These are phyloP conservation scores for Lithosia quadra DNA, from an alignment of 2,888 invertebrate species.

Conservation along the genomic window DNA sequence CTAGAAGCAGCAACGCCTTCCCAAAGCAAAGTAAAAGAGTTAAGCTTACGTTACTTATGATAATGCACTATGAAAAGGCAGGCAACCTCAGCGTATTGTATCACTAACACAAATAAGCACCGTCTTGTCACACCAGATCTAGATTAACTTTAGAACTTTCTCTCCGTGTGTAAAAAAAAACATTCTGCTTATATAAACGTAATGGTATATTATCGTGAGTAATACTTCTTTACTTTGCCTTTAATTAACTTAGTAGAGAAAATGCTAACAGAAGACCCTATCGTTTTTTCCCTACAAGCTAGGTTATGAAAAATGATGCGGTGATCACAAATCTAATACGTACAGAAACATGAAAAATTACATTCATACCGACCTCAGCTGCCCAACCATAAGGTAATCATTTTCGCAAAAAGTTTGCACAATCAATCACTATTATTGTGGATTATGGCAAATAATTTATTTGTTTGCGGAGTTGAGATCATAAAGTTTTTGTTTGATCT, in stretches of 20 bases:
- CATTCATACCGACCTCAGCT: slow-evolving; percentile 19
- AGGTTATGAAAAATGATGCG: slow-evolving; percentile 28
- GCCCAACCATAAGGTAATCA: slow-evolving; percentile 17
- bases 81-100: neutral
- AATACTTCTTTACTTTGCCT: neutral
- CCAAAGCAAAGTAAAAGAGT: too few relatives aligned
- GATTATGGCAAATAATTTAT: neutral
- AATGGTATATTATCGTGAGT: neutral
- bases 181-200: too few relatives aligned
- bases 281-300: slow-evolving; percentile 6
- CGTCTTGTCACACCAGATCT: too few relatives aligned
- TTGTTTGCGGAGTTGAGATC: neutral
- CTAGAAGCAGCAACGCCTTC: too few relatives aligned
- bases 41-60: neutral
- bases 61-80: neutral
- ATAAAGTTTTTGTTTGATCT: neutral
- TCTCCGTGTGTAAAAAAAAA: neutral
- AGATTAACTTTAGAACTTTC: too few relatives aligned
- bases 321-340: slow-evolving; percentile 24
- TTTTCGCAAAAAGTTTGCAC: neutral
- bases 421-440: slow-evolving; percentile 6
- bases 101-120: neutral
- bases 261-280: neutral
- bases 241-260: neutral
- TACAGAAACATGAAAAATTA: slow-evolving; percentile 35